Evolutionary conservation across 2,797 vertebrate species (phyloP).

Genomic region (Helostoma temminkii): DNA sequence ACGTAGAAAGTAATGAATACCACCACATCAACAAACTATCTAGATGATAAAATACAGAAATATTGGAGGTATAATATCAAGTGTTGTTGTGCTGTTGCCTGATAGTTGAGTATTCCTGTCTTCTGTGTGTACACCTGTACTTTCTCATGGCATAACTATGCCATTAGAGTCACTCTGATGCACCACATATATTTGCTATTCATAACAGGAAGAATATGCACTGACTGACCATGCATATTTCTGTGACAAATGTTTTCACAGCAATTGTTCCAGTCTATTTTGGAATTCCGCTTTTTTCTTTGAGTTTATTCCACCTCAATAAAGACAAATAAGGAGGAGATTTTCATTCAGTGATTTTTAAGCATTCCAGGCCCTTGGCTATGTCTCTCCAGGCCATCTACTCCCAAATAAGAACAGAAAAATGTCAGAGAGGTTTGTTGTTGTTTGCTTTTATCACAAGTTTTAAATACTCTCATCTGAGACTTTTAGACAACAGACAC

Average conservation of each 20-base stretch:
- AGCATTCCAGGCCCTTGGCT: constrained; percentile 43
- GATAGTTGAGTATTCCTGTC: constrained; percentile 16
- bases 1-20: not conserved
- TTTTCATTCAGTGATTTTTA: constrained; percentile 47
- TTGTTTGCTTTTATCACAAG: not conserved
- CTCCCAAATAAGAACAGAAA: not conserved
- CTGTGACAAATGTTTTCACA: constrained; percentile 76
- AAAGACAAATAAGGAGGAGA: constrained; percentile 53
- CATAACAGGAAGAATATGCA: constrained; percentile 76
- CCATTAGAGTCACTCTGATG: constrained; percentile 75
- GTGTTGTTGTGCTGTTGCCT: not conserved
- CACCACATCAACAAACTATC: not conserved
- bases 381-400: constrained; percentile 10
- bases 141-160: constrained; percentile 74
- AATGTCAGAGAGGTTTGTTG: not conserved
- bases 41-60: not conserved
- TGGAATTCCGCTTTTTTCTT: constrained; percentile 63
- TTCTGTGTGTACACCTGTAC: constrained; percentile 32
- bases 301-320: constrained; percentile 66
- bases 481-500: not conserved
- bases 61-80: not conserved
- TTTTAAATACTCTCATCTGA: not conserved
- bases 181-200: constrained; percentile 76
- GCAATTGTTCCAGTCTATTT: constrained; percentile 74
- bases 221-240: constrained; percentile 66